These are phyloP conservation scores for Hyperoodon ampullatus DNA, from an alignment of 2,113 vertebrate species.

Conservation along the genomic window DNA sequence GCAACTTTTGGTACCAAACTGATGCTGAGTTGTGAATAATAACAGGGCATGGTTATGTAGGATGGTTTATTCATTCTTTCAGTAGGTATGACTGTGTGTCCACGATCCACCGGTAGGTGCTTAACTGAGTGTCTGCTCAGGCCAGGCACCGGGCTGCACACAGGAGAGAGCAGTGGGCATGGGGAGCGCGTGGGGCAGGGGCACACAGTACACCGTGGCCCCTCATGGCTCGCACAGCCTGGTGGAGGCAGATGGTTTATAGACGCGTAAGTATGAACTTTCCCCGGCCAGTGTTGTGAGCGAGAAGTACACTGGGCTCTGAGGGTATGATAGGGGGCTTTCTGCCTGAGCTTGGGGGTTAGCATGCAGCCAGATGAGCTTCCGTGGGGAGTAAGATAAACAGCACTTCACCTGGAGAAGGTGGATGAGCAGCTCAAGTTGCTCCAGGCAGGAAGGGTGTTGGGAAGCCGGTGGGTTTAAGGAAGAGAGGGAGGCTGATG, in stretches of 20 bases:
- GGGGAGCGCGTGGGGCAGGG: fast-evolving
- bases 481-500: neutral
- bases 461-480: no score
- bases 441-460: neutral
- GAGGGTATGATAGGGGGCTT: fast-evolving
- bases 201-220: fast-evolving
- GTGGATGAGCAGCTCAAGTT: fast-evolving
- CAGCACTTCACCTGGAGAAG: neutral
- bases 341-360: neutral
- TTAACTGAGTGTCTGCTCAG: neutral
- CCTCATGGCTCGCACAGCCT: neutral
- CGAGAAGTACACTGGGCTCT: neutral
- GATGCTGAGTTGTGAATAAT: neutral
- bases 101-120: fast-evolving
- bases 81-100: neutral
- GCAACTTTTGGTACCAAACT: neutral
- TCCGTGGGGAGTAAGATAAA: no score
- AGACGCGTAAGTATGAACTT: fast-evolving
- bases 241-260: neutral
- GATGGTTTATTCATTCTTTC: neutral
- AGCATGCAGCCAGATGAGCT: neutral
- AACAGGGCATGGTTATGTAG: neutral
- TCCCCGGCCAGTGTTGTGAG: neutral
- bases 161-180: fast-evolving
- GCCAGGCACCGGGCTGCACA: fast-evolving